Conservation (phyloP, 2,113 vertebrate species). For the Camelus dromedarius region DNA sequence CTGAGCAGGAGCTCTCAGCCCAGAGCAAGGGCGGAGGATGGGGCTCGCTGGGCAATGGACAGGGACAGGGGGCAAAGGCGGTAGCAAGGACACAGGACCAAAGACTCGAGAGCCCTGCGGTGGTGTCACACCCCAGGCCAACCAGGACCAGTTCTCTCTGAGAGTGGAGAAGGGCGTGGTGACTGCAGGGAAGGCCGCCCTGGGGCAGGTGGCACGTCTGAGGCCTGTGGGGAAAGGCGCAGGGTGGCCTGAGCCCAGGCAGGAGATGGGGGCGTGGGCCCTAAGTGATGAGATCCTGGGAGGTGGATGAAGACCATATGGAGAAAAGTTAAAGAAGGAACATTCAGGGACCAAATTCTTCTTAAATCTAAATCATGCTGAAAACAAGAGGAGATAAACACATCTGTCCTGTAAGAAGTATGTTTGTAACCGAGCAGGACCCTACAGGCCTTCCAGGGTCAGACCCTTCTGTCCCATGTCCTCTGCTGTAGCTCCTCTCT, state of each 20-base stretch:
- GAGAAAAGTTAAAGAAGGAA: not conserved
- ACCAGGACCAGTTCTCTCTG: accelerated
- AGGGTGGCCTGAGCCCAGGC: not conserved
- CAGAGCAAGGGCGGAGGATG: accelerated
- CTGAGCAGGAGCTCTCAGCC: not conserved
- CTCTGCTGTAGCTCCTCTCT: too few species aligned
- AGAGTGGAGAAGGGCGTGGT: not conserved
- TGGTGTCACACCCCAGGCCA: not conserved
- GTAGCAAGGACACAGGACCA: not conserved
- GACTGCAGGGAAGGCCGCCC: not conserved
- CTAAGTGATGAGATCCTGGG: not conserved
- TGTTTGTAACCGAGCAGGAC: too few species aligned
- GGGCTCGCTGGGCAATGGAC: accelerated
- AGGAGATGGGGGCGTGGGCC: not conserved
- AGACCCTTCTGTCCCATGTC: too few species aligned
- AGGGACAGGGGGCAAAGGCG: accelerated
- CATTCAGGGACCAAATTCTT: not conserved
- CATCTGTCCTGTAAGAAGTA: not conserved
- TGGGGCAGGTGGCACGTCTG: accelerated
- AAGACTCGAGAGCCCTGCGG: accelerated
- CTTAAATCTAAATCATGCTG: not conserved
- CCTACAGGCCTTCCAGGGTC: too few species aligned
- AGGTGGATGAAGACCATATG: not conserved
- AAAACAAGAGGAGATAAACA: not conserved
- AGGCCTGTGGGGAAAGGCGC: too few species aligned